Evolutionary conservation across 1,140 invertebrate species (phyloP), one percentile per base, ranked within the genome.

Genomic region (Drosophila kanapiae): DNA sequence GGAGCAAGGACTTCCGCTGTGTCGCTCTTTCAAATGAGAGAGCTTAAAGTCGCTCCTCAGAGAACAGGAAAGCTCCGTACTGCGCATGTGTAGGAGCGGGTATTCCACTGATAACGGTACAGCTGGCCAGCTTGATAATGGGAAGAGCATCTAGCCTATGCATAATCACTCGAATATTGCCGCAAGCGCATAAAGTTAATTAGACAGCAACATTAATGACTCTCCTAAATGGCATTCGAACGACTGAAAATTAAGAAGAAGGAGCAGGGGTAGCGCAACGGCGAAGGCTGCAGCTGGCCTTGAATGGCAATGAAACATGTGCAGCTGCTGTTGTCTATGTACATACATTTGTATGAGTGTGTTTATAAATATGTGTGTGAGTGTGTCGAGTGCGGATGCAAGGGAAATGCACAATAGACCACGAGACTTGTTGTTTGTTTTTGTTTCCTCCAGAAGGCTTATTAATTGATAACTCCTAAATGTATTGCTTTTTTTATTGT

Each of bases 131-230:
- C 68, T 58, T 88, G 84, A 87, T 87, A 87, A 87, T 62, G 43
- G 14, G 48, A 71, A 61, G 54, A 75, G 71, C 81, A 83, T 71
- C 45, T 40, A 31, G 33, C 49, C 47, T 31, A 23, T 74, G 71
- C 76, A 67, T 82, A 78, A 80, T 80, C 71, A 76, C 65, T 70
- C 56, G 57, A 82, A 82, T 79, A 72, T 53, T 43, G 80, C 84
- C 77, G 51, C 72, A 75, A 83, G 78, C 84, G 33, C 78, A 84
- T 81, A 78, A 82, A 83, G 80, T 84, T 88, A 88, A 88, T 88
- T 88, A 83, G 65, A 80, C 57, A 74, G 49, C 54, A 64, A 59
- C 49, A 63, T 54, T 84, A 67, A 75, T 59, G 69, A 45, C 69
- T 78, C 63, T 78, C 62, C 79, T 56, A 67, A 82, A 79, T 80